Conservation (phyloP, 2,113 vertebrate species). For the Eudyptes chrysolophus region DNA sequence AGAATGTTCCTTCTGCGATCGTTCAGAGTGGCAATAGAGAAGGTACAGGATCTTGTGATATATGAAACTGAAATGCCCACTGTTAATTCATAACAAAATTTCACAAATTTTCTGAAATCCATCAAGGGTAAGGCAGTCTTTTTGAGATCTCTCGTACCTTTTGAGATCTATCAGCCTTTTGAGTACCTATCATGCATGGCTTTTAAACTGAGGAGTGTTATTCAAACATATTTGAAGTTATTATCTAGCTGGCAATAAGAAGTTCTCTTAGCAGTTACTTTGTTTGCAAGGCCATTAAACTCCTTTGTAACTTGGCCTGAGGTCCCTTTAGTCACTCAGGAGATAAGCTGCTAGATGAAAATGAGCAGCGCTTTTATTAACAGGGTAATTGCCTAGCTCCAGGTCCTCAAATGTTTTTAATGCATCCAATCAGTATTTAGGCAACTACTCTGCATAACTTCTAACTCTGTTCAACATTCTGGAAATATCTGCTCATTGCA, state of each 20-base stretch:
- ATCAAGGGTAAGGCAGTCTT: not conserved
- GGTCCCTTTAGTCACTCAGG: not conserved
- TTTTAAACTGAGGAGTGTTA: not conserved
- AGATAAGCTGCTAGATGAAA: not conserved
- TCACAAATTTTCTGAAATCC: not conserved
- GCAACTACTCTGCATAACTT: not conserved
- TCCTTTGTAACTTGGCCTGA: not conserved
- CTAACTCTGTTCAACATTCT: not conserved
- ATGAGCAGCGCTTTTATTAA: not conserved
- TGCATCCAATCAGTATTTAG: not conserved
- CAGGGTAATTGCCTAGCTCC: not conserved
- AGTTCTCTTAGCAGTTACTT: not conserved
- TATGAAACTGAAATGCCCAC: not conserved
- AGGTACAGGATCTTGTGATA: not conserved
- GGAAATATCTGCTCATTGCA: not conserved
- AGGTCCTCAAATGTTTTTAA: not conserved
- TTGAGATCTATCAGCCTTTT: not conserved
- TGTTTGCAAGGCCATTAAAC: not conserved
- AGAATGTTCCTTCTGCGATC: not conserved
- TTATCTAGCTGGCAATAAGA: not conserved
- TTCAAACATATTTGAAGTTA: not conserved
- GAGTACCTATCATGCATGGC: not conserved
- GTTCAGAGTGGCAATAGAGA: not conserved
- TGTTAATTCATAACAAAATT: not conserved
- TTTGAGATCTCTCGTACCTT: not conserved